These are phyloP conservation scores for Drosophila watanabei DNA, from an alignment of 1,140 invertebrate species.

Conservation along the genomic window DNA sequence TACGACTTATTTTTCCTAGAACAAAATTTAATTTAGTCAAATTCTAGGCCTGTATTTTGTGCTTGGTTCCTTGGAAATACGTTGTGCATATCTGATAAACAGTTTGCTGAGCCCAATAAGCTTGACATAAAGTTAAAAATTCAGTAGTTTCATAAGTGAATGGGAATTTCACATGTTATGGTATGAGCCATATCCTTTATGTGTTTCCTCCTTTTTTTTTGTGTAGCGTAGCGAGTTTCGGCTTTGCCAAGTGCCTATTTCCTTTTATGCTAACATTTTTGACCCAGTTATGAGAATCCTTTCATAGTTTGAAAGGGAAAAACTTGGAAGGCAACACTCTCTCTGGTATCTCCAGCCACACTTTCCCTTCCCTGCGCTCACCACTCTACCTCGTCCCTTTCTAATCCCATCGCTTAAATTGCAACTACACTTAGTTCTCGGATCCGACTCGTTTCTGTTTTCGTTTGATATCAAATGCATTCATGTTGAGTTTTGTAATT, in stretches of 20 bases:
- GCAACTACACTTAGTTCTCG: constrained; percentile 23
- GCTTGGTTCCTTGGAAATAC: not conserved
- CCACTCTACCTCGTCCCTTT: not conserved
- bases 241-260: constrained; percentile 12
- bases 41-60: not conserved
- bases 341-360: not conserved
- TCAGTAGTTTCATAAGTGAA: not conserved
- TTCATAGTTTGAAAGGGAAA: constrained; percentile 12
- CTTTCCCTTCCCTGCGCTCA: not conserved
- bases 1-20: not conserved
- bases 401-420: constrained; percentile 22
- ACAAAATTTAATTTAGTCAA: not conserved
- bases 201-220: not conserved
- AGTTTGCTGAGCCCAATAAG: not conserved
- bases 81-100: not conserved
- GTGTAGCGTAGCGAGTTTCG: constrained; percentile 1
- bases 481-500: constrained; percentile 82
- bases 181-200: not conserved
- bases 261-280: constrained; percentile 37
- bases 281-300: constrained; percentile 34
- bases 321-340: constrained; percentile 22
- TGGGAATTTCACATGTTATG: constrained; percentile 1
- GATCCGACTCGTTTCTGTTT: constrained; percentile 43
- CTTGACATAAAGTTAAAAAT: constrained; percentile 6
- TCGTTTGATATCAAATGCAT: constrained; percentile 78